Conservation (phyloP, 1,140 invertebrate genomes). For the Drosophila ambigua region DNA sequence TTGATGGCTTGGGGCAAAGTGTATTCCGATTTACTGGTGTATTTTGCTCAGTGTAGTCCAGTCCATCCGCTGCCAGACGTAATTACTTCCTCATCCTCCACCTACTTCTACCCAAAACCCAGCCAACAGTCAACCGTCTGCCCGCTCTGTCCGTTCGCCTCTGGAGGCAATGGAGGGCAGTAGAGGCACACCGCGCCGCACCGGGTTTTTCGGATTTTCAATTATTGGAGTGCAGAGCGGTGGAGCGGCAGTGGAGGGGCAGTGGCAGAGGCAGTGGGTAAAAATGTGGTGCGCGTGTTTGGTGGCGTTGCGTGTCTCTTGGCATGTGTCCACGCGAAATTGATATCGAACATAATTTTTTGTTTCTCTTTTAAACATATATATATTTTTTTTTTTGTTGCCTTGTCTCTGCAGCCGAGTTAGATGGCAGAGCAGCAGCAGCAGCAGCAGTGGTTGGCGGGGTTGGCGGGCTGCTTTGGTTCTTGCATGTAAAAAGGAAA, state of each 20-base stretch:
- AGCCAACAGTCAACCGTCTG: not conserved
- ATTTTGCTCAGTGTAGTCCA: slow-evolving; percentile 1
- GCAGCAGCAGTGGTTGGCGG: not conserved
- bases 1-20: no score
- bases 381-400: slow-evolving; percentile 4
- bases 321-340: slow-evolving; percentile 81
- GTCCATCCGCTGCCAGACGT: slow-evolving; percentile 40
- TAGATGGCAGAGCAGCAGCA: not conserved
- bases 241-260: not conserved
- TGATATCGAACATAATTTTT: slow-evolving; percentile 81
- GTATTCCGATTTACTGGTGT: no score
- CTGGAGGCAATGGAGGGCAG: slow-evolving; percentile 38
- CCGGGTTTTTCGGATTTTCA: slow-evolving; percentile 31
- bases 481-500: slow-evolving; percentile 69
- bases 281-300: slow-evolving; percentile 78
- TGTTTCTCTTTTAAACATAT: slow-evolving; percentile 37
- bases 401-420: not conserved
- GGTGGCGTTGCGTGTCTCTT: slow-evolving; percentile 80
- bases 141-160: slow-evolving; percentile 15
- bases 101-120: not conserved
- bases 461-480: not conserved
- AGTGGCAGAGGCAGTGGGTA: not conserved
- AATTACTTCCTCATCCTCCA: slow-evolving; percentile 53
- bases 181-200: slow-evolving; percentile 39
- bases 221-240: slow-evolving; percentile 14